These are phyloP conservation scores for Penelope pileata DNA, from an alignment of 2,113 vertebrate genomes.

Conservation along the genomic window DNA sequence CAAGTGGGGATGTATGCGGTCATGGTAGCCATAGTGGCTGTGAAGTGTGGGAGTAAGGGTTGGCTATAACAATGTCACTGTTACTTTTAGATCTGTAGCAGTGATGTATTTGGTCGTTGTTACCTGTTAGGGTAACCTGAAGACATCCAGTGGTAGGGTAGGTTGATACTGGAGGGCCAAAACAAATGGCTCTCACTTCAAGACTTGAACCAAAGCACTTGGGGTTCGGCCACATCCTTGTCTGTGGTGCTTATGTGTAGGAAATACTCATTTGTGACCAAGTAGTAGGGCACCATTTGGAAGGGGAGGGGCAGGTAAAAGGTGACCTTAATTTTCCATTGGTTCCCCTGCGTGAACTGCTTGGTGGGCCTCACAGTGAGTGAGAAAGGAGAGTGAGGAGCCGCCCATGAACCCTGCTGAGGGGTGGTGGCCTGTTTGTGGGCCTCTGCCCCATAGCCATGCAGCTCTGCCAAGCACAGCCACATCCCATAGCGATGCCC, in stretches of 20 bases:
- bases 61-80: neutral
- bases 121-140: neutral
- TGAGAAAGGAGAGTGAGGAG: neutral
- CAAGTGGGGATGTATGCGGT: fast-evolving
- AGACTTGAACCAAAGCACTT: neutral
- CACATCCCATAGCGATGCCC: fast-evolving
- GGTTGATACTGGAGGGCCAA: neutral
- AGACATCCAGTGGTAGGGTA: neutral
- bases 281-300: neutral
- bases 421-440: neutral
- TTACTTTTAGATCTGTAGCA: neutral
- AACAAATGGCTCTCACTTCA: neutral
- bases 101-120: fast-evolving
- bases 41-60: neutral
- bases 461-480: neutral
- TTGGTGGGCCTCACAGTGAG: neutral
- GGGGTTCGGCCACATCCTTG: neutral
- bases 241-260: neutral
- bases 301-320: neutral
- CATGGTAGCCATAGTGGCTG: neutral
- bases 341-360: neutral
- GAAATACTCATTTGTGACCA: neutral
- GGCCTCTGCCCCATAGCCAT: neutral
- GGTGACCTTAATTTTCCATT: neutral
- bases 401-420: neutral